A percentile compares a stretch with the other conserved stretches of the same genome.
phyloP scores from a whole-genome alignment of 2,797 vertebrate genomes.

The Pseudomugil tenellus region DNA sequence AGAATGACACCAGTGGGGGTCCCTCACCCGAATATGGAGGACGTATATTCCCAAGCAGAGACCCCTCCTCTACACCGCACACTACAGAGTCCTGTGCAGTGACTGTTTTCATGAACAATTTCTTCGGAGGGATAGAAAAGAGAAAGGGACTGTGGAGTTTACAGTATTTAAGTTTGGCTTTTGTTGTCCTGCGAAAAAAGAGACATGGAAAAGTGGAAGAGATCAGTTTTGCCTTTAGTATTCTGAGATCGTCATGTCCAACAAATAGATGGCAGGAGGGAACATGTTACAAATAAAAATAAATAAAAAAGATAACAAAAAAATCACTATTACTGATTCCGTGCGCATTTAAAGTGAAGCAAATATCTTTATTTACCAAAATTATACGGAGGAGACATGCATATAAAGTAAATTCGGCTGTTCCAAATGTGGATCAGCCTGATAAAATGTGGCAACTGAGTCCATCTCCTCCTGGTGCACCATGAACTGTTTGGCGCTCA shows the following conservation, averaged over 20 bases:
- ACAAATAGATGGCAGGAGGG: conserved; percentile 68
- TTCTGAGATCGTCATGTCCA: conserved; percentile 72
- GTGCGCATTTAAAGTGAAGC: conserved; percentile 81
- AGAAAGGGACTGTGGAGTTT: conserved; percentile 84
- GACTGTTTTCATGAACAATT: conserved; percentile 88
- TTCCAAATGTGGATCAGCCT: conserved; percentile 62
- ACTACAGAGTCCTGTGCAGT: conserved; percentile 95
- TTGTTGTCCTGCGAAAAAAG: conserved; percentile 78
- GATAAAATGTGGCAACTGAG: conserved; percentile 71
- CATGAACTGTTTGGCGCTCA: conserved; percentile 71
- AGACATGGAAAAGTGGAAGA: conserved; percentile 78
- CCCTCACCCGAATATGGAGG: conserved; percentile 97
- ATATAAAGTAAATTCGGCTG: conserved; percentile 71
- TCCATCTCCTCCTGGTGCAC: conserved; percentile 73
- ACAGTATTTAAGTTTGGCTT: conserved; percentile 84
- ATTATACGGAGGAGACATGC: conserved; percentile 74
- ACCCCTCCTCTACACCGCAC: conserved; percentile 93
- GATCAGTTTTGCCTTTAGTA: conserved; percentile 77
- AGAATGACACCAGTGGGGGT: conserved; percentile 97
- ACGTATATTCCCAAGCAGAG: conserved; percentile 96
- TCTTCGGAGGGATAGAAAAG: conserved; percentile 61
- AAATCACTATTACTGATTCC: conserved; percentile 70
- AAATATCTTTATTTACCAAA: conserved; percentile 86
- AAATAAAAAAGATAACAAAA: conserved; percentile 48
- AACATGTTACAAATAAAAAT: conserved; percentile 48